Conservation (phyloP, 2,797 vertebrate species). For the Myripristis jacobus region DNA sequence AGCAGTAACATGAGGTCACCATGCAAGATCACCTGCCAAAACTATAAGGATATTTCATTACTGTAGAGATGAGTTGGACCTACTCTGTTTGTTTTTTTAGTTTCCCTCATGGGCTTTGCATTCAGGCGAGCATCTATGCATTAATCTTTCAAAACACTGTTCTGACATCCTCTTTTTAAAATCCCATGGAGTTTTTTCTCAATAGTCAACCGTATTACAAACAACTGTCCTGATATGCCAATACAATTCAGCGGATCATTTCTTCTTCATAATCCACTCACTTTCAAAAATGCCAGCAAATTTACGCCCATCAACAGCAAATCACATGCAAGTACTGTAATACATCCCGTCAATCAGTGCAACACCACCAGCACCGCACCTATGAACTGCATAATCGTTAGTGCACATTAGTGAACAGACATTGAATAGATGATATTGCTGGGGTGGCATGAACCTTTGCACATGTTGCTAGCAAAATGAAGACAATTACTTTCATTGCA, state of each 20-base stretch:
- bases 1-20: slow-evolving; percentile 34
- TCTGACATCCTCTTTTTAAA: not conserved
- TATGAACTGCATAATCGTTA: slow-evolving; percentile 61
- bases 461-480: slow-evolving; percentile 60
- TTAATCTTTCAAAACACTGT: not conserved
- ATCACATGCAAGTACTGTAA: slow-evolving; percentile 36
- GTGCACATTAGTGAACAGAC: slow-evolving; percentile 64
- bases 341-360: slow-evolving; percentile 61
- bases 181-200: not conserved
- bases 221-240: slow-evolving; percentile 39
- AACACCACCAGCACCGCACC: slow-evolving; percentile 49
- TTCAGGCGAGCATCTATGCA: not conserved
- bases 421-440: slow-evolving; percentile 56
- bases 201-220: not conserved
- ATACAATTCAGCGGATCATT: slow-evolving; percentile 39
- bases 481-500: slow-evolving; percentile 63
- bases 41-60: no score
- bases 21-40: slow-evolving; percentile 21
- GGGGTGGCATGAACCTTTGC: slow-evolving; percentile 57
- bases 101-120: not conserved
- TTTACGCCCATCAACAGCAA: slow-evolving; percentile 27
- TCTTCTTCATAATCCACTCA: slow-evolving; percentile 34
- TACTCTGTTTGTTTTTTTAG: not conserved
- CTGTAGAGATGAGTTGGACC: no score
- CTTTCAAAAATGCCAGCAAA: slow-evolving; percentile 22